Percentiles rank a stretch among this genome's conserved stretches.
Conservation (phyloP, 2,797 vertebrate genomes). For the Arnoldichthys spilopterus region DNA sequence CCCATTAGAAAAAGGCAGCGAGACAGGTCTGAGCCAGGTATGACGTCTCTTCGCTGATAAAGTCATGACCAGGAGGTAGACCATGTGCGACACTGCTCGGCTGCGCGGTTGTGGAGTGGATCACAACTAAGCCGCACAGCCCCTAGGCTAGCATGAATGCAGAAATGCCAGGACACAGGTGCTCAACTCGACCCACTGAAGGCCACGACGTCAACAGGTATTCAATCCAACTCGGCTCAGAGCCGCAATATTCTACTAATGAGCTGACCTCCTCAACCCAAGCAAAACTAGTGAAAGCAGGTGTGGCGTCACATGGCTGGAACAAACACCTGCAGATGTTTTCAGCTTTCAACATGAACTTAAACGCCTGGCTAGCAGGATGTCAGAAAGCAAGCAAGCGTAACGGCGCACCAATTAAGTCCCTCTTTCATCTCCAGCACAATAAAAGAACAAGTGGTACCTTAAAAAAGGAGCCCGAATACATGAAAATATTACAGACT, state of each 20-base stretch:
- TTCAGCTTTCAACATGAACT: neutral
- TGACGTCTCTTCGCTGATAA: neutral
- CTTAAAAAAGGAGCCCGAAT: neutral
- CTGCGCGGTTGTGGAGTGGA: neutral
- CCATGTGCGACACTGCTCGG: neutral
- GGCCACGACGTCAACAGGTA: constrained; percentile 11
- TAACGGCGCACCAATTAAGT: neutral
- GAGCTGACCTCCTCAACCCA: neutral
- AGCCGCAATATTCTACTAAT: neutral
- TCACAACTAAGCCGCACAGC: neutral
- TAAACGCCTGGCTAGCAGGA: neutral
- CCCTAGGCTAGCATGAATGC: neutral
- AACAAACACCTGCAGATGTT: neutral
- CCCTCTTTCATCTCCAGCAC: neutral
- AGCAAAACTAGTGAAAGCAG: neutral
- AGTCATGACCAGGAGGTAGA: neutral
- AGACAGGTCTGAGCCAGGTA: neutral
- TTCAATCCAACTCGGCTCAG: neutral
- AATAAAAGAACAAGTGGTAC: neutral
- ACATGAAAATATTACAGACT: constrained; percentile 1
- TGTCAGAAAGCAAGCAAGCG: neutral
- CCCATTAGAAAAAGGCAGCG: neutral
- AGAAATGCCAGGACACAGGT: constrained; percentile 7
- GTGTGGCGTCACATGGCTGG: neutral
- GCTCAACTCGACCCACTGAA: constrained; percentile 4